Base-by-base conservation (phyloP, 2,797 vertebrate species). In the Crossoptilon crossoptilon region DNA sequence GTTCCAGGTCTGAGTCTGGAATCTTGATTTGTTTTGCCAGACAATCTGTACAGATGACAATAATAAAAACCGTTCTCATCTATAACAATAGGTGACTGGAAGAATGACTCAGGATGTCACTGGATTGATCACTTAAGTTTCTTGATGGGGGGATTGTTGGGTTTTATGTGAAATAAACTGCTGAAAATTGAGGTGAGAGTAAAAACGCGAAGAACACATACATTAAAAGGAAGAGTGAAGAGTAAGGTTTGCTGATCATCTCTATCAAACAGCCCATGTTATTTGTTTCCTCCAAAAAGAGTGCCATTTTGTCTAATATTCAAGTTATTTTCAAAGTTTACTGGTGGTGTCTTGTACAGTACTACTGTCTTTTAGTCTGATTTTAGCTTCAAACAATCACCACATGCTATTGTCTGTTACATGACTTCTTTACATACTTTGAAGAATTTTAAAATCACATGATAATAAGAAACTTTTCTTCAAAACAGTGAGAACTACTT, bases 401-500 rank as follows among this genome's bases (percentile, higher is more conserved):
- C 6, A 29, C 35, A 87, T n/a, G 15, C 24, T 58, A 5, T 8
- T 51, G 22, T 12, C 44, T 76, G 49, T 74, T 75, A 43, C 3
- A 5, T 23, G 66, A 37, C 41, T 27, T 66, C 33, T 46, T 59
- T 49, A 68, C 6, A 3, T 73, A 6, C 21, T n/a, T 29, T 55
- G 53, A 67, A 66, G 31, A 64, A 46, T 41, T 77, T 64, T 64
- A 19, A 13, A 69, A 81, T 78, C 39, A 15, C 16, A 23, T 92
- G 37, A 39, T 56, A 71, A 2, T 49, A 73, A 68, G 37, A 16
- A 66, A 44, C 82, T 95, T 95, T 3, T 81, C 43, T 91, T 81
- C 92, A 56, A 56, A 91, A 87, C 98, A 99, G 99, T 97, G 99
- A 99, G 96, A 99, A 99, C 97, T 99, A 99, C 96, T 95, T 99